phyloP scores from a whole-genome alignment of 1,140 invertebrate genomes.

The Drosophila melanogaster region DNA sequence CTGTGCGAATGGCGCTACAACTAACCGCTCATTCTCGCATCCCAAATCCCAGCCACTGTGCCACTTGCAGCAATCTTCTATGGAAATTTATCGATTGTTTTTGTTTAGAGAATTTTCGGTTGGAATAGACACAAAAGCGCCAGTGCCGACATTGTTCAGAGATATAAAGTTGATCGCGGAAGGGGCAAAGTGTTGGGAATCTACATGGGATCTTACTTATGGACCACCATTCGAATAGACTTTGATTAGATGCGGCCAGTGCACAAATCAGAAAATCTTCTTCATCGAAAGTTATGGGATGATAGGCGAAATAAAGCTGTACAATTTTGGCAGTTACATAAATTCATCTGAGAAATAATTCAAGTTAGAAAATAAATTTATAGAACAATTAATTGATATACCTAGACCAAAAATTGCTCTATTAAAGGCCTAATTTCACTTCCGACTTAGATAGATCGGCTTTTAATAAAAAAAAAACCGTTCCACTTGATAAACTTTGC shows the following conservation, averaged over 20 bases:
- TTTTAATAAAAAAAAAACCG: conserved; percentile 8
- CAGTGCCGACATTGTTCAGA: conserved; percentile 42
- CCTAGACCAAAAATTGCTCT: too few relatives aligned
- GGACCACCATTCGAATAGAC: conserved; percentile 10
- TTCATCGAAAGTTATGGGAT: conserved; percentile 19
- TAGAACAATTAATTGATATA: too few relatives aligned
- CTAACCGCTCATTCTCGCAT: neutral
- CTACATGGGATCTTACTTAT: conserved; percentile 10
- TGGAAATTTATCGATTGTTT: conserved; percentile 81
- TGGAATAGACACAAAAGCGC: conserved; percentile 79
- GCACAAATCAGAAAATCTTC: conserved; percentile 26
- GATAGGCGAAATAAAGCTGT: conserved; percentile 10
- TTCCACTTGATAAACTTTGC: conserved; percentile 15
- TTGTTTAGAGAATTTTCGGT: conserved; percentile 70
- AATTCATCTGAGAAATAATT: conserved; percentile 8
- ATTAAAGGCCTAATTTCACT: too few relatives aligned
- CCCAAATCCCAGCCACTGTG: conserved; percentile 4
- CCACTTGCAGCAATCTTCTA: conserved; percentile 79
- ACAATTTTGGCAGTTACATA: conserved; percentile 5
- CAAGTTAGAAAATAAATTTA: neutral
- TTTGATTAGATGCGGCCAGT: conserved; percentile 21
- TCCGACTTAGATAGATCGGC: neutral
- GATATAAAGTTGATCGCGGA: neutral
- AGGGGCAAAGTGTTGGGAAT: neutral
- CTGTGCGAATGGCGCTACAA: conserved; percentile 68